phyloP scores from a whole-genome alignment of 2,888 invertebrate species.

The Spodoptera exigua region DNA sequence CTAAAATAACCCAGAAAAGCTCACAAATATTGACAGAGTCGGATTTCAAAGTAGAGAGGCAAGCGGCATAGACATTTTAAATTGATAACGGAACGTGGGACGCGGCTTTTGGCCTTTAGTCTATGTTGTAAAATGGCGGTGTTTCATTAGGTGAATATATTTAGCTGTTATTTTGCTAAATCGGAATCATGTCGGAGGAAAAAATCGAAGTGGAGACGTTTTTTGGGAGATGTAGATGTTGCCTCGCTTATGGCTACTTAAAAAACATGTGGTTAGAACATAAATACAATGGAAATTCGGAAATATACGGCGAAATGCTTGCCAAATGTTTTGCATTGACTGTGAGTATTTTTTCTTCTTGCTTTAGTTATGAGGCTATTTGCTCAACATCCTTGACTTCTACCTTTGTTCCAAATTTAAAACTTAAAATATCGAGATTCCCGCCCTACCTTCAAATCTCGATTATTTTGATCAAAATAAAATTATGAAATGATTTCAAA shows the following conservation, averaged over 20 bases:
- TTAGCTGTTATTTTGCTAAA: not conserved
- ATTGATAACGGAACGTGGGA: too few species aligned
- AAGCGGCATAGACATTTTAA: too few species aligned
- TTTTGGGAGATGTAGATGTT: conserved; percentile 75
- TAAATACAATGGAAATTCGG: conserved; percentile 56
- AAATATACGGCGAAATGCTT: conserved; percentile 77
- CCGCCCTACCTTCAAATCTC: not conserved
- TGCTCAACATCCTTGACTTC: conserved; percentile 39
- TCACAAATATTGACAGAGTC: not conserved
- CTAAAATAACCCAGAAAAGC: too few species aligned
- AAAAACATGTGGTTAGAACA: conserved; percentile 73
- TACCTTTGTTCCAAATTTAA: conserved; percentile 39
- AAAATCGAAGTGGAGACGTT: conserved; percentile 59
- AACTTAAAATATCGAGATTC: conserved; percentile 13
- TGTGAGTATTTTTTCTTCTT: conserved; percentile 66
- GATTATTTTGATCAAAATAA: not conserved
- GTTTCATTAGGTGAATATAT: conserved; percentile 13
- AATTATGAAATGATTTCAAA: not conserved
- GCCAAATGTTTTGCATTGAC: conserved; percentile 72
- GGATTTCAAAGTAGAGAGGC: too few species aligned
- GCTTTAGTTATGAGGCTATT: conserved; percentile 44
- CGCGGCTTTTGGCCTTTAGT: conserved; percentile 6
- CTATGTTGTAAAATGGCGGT: conserved; percentile 45
- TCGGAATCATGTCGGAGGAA: conserved; percentile 37
- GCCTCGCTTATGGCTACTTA: conserved; percentile 71